Conservation (phyloP, 2,797 vertebrate species). For the Rhinella marina region DNA sequence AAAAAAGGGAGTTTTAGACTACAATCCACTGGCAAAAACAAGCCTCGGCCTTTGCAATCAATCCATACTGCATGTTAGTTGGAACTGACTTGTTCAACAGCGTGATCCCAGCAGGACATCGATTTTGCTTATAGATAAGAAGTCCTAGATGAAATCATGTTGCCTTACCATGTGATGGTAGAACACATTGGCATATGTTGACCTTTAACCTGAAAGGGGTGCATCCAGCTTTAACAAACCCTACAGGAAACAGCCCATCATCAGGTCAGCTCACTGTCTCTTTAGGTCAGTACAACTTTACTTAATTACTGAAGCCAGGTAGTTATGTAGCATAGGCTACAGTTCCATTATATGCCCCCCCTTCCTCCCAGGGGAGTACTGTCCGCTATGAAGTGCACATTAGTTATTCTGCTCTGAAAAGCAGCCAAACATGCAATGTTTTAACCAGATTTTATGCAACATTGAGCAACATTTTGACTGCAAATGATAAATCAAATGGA, state of each 20-base stretch:
- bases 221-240: not conserved
- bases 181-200: not conserved
- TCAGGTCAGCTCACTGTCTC: accelerated
- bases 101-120: slow-evolving; percentile 17
- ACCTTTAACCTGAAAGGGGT: not conserved
- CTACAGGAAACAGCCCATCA: not conserved
- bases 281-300: slow-evolving; percentile 39
- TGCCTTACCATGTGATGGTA: not conserved
- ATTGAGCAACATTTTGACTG: slow-evolving; percentile 67
- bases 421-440: slow-evolving; percentile 62
- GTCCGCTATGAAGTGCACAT: slow-evolving; percentile 64
- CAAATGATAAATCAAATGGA: slow-evolving; percentile 61
- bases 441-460: slow-evolving; percentile 65
- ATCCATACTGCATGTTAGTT: slow-evolving; percentile 1
- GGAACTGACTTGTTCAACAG: slow-evolving; percentile 25
- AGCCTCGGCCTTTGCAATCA: slow-evolving; percentile 42
- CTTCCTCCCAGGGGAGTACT: slow-evolving; percentile 58
- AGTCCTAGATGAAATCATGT: not conserved
- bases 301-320: slow-evolving; percentile 40
- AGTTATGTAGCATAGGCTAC: slow-evolving; percentile 58
- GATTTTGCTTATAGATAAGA: slow-evolving; percentile 7
- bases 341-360: slow-evolving; percentile 56
- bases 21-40: slow-evolving; percentile 19
- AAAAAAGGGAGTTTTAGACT: slow-evolving; percentile 22
- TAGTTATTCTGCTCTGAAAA: slow-evolving; percentile 68